Conservation (phyloP, 1,140 invertebrate species). For the Nephotettix cincticeps region DNA sequence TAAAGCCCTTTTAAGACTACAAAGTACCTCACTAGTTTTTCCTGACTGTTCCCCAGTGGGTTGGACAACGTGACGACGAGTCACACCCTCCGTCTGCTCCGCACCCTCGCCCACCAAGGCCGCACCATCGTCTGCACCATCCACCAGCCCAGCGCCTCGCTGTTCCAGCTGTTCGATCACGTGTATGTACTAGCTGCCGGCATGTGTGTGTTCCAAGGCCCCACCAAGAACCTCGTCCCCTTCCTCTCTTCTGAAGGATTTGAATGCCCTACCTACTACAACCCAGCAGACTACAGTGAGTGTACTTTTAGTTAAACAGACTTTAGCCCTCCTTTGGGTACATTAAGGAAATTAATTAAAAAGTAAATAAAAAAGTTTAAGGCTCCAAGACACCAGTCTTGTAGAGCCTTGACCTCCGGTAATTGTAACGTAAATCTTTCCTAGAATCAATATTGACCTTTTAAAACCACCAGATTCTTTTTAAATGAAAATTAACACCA, state of each 20-base stretch:
- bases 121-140: constrained; percentile 80
- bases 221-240: constrained; percentile 61
- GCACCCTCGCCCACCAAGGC: constrained; percentile 60
- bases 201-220: constrained; percentile 74
- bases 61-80: constrained; percentile 71
- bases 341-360: too few relatives aligned
- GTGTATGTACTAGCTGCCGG: constrained; percentile 66
- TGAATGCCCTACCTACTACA: constrained; percentile 75
- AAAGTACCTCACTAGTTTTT: too few relatives aligned
- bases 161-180: constrained; percentile 75
- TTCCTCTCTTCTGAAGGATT: constrained; percentile 64
- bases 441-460: too few relatives aligned
- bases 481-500: too few relatives aligned
- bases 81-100: constrained; percentile 61
- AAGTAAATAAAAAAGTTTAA: too few relatives aligned
- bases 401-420: too few relatives aligned
- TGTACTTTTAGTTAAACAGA: too few relatives aligned
- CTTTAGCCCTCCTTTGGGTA: too few relatives aligned
- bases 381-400: too few relatives aligned
- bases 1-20: too few relatives aligned
- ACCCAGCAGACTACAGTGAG: constrained; percentile 71
- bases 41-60: constrained; percentile 60
- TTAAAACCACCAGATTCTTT: too few relatives aligned
- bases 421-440: too few relatives aligned
- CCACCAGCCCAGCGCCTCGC: constrained; percentile 77